These are phyloP conservation scores for Lordiphosa stackelbergi DNA, from an alignment of 1,140 invertebrate genomes.

Conservation along the genomic window DNA sequence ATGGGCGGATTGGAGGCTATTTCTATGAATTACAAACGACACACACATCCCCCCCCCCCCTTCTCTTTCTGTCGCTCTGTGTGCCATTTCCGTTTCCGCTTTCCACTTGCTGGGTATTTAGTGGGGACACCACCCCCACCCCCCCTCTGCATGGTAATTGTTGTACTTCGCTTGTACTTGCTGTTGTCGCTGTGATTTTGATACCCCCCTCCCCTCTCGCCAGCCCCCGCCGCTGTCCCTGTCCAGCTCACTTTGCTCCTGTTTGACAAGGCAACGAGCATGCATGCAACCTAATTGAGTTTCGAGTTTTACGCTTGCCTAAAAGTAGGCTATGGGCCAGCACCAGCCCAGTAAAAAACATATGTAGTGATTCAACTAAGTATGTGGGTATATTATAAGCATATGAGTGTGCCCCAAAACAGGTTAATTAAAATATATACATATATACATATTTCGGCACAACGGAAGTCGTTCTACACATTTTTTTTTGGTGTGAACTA, in stretches of 20 bases:
- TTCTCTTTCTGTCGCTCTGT: slow-evolving; percentile 28
- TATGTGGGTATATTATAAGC: no score
- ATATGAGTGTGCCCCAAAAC: no score
- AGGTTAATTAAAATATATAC: slow-evolving; percentile 32
- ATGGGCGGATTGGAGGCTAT: slow-evolving; percentile 42
- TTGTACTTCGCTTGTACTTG: slow-evolving; percentile 70
- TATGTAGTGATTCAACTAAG: not conserved
- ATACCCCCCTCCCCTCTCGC: slow-evolving; percentile 8
- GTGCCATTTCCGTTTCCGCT: slow-evolving; percentile 70
- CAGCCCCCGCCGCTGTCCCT: not conserved
- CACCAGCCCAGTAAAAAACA: not conserved
- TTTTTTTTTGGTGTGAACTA: not conserved
- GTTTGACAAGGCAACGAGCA: slow-evolving; percentile 61
- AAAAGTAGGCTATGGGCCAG: slow-evolving; percentile 4
- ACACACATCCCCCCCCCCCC: slow-evolving; percentile 27
- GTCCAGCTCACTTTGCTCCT: slow-evolving; percentile 9
- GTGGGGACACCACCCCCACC: slow-evolving; percentile 18
- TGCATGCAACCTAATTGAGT: slow-evolving; percentile 71
- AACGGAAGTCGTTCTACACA: slow-evolving; percentile 24
- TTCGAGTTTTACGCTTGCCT: slow-evolving; percentile 46
- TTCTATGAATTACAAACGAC: slow-evolving; percentile 64
- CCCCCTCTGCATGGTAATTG: slow-evolving; percentile 42
- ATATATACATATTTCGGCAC: no score
- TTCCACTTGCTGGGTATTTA: slow-evolving; percentile 70
- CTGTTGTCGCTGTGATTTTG: slow-evolving; percentile 72